These are phyloP conservation scores for Fistularia commersonii DNA, from an alignment of 2,797 vertebrate genomes.

Conservation along the genomic window DNA sequence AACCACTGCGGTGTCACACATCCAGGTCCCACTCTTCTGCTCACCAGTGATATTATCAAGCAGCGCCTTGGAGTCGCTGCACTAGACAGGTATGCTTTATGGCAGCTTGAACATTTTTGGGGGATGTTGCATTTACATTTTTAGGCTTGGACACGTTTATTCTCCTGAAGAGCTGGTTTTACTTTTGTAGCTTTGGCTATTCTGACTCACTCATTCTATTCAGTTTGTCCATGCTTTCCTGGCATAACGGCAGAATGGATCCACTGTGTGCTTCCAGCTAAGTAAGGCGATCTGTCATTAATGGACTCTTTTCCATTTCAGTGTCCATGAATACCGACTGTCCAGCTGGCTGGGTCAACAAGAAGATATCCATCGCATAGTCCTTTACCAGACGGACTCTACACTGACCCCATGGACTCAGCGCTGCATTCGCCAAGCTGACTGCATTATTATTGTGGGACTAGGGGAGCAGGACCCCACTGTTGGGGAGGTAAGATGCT, in stretches of 20 bases:
- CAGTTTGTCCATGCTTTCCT: conserved; percentile 22
- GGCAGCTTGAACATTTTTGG: not conserved
- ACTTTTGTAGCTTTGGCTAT: not conserved
- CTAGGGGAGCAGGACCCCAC: conserved; percentile 90
- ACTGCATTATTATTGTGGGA: conserved; percentile 92
- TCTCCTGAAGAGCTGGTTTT: not conserved
- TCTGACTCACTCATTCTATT: conserved; percentile 24
- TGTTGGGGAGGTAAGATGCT: conserved; percentile 75
- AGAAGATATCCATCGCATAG: conserved; percentile 93
- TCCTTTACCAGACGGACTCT: conserved; percentile 91
- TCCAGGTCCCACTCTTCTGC: conserved; percentile 85
- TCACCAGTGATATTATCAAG: conserved; percentile 90
- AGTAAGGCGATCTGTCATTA: conserved; percentile 17
- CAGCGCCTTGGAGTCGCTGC: conserved; percentile 87
- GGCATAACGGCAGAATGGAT: conserved; percentile 19
- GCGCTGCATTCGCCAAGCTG: conserved; percentile 92
- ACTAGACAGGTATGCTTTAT: conserved; percentile 82
- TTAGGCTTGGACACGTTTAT: too few species aligned
- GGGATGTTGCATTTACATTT: too few species aligned
- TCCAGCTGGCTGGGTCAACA: conserved; percentile 97
- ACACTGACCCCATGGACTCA: conserved; percentile 93
- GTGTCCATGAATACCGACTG: conserved; percentile 90
- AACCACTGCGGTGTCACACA: too few species aligned
- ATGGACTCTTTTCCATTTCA: conserved; percentile 49
- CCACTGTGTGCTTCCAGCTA: conserved; percentile 14